Evolutionary conservation across 1,140 invertebrate genomes (phyloP).

Genomic region (Melipona quadrifasciata): DNA sequence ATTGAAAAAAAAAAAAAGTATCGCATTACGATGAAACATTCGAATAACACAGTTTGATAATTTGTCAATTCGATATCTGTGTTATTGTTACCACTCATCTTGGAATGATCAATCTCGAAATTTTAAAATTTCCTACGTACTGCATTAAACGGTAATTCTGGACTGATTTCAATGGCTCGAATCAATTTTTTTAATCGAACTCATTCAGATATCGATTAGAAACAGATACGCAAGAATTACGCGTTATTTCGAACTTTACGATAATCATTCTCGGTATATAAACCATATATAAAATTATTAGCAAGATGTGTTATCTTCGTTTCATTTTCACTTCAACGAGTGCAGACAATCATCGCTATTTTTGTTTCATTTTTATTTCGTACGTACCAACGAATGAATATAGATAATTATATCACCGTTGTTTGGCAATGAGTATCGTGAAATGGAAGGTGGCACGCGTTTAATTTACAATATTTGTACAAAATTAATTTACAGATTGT

Average conservation of each 20-base stretch:
- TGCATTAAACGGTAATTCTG: constrained; percentile 27
- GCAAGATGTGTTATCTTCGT: too few relatives aligned
- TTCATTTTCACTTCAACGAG: too few relatives aligned
- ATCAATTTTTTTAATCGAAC: neutral
- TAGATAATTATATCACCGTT: neutral
- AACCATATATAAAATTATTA: neutral
- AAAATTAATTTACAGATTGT: neutral
- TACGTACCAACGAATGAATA: neutral
- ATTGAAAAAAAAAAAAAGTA: too few relatives aligned
- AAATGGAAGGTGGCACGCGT: neutral
- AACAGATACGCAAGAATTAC: neutral
- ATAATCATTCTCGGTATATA: neutral
- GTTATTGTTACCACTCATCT: constrained; percentile 13
- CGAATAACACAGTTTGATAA: too few relatives aligned
- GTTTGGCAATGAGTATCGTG: neutral
- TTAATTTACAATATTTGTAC: neutral
- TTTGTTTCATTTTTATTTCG: neutral
- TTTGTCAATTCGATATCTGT: neutral
- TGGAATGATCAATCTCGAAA: constrained; percentile 15
- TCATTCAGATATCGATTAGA: neutral
- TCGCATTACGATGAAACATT: too few relatives aligned
- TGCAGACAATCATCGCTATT: too few relatives aligned
- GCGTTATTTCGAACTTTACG: neutral
- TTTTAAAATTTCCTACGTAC: constrained; percentile 10
- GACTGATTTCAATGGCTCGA: neutral